phyloP scores from a whole-genome alignment of 2,113 vertebrate genomes.

The Suncus etruscus region DNA sequence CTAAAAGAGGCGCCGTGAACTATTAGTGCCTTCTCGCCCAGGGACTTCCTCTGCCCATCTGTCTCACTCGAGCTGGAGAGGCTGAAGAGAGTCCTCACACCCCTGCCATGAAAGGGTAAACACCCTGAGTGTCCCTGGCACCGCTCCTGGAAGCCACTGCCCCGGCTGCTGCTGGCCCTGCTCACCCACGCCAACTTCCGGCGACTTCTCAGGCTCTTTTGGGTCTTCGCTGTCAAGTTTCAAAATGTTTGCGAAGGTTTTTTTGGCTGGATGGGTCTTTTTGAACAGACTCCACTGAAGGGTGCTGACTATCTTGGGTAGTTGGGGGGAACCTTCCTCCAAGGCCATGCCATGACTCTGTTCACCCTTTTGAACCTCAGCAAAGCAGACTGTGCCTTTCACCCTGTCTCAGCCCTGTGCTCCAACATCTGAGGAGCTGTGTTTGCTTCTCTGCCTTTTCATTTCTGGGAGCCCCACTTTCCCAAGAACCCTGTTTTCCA shows the following conservation, averaged over 20 bases:
- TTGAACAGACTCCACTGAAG: not conserved
- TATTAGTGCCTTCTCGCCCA: slow-evolving; percentile 72
- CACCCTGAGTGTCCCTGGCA: slow-evolving; percentile 78
- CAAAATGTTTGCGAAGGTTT: slow-evolving; percentile 3
- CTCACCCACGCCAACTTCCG: slow-evolving; percentile 24
- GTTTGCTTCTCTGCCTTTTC: not conserved
- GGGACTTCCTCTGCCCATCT: slow-evolving; percentile 69
- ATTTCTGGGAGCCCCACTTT: not conserved
- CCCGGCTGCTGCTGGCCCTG: slow-evolving; percentile 5
- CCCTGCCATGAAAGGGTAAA: slow-evolving; percentile 77
- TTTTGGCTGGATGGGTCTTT: slow-evolving; percentile 20
- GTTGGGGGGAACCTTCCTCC: not conserved
- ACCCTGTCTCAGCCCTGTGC: not conserved
- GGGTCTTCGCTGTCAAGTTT: slow-evolving; percentile 38
- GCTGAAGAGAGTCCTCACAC: slow-evolving; percentile 69
- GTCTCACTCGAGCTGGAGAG: slow-evolving; percentile 80
- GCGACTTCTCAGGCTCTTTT: not conserved
- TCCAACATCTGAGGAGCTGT: not conserved
- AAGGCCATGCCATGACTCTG: not conserved
- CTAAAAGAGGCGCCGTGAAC: slow-evolving; percentile 1
- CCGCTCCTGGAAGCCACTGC: slow-evolving; percentile 59
- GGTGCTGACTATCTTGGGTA: not conserved
- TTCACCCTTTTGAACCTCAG: not conserved
- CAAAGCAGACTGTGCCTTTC: not conserved
- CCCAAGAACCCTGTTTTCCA: not conserved